Evolutionary conservation across 2,797 vertebrate species (phyloP).

Genomic region (Galago senegalensis): DNA sequence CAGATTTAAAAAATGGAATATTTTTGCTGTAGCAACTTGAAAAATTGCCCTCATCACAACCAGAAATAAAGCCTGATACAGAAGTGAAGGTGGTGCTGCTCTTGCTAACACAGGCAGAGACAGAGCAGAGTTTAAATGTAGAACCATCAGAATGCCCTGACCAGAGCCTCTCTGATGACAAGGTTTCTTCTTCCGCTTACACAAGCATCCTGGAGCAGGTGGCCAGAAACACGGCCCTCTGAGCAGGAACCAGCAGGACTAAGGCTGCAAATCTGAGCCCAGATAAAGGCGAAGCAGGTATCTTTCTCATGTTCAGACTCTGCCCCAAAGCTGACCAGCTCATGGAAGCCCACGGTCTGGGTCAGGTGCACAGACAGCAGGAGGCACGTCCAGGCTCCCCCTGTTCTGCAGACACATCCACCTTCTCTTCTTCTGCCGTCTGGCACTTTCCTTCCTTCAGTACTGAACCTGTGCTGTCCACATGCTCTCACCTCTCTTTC

Average conservation of each 20-base stretch:
- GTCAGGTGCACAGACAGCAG: neutral
- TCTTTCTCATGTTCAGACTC: neutral
- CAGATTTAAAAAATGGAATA: neutral
- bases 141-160: neutral
- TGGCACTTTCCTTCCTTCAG: neutral
- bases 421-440: neutral
- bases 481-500: neutral
- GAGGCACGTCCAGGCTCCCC: neutral
- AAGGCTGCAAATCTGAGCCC: neutral
- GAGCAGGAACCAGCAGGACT: neutral
- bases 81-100: neutral
- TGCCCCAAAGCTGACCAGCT: neutral
- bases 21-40: conserved; percentile 62
- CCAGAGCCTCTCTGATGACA: neutral
- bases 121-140: neutral
- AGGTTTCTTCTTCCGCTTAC: neutral
- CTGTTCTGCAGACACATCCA: neutral
- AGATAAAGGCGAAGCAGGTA: neutral
- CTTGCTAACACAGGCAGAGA: neutral
- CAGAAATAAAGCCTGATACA: neutral
- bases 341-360: too few relatives aligned
- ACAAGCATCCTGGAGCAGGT: neutral
- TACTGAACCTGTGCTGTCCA: neutral
- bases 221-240: neutral
- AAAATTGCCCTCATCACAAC: neutral